Evolutionary conservation across 1,140 invertebrate species (phyloP).

Genomic region (Manduca sexta): DNA sequence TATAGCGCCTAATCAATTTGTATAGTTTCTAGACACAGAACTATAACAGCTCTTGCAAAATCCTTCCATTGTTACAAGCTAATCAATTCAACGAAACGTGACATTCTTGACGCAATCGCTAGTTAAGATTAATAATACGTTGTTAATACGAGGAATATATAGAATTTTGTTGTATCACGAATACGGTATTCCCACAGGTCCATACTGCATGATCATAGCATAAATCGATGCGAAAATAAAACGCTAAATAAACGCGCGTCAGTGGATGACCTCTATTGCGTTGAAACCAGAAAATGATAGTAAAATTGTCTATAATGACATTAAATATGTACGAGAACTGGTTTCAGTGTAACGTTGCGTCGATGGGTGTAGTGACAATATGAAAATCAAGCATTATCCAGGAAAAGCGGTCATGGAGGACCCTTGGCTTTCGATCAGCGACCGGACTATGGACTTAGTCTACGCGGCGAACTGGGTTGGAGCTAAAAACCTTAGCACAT

Average conservation of each 20-base stretch:
- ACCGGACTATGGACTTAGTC: slow-evolving; percentile 80
- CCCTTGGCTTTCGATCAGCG: slow-evolving; percentile 76
- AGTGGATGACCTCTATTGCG: too few relatives aligned
- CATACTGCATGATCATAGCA: background rate
- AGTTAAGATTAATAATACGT: slow-evolving; percentile 3
- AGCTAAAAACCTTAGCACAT: slow-evolving; percentile 64
- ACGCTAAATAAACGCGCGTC: too few relatives aligned
- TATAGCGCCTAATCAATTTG: slow-evolving; percentile 2
- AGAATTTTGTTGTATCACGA: slow-evolving; percentile 3
- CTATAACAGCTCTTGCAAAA: slow-evolving; percentile 14
- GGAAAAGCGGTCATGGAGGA: slow-evolving; percentile 85
- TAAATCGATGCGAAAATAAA: background rate
- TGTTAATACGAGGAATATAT: slow-evolving; percentile 2
- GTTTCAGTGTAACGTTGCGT: slow-evolving; percentile 6
- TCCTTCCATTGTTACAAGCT: slow-evolving; percentile 17
- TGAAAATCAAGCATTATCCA: slow-evolving; percentile 89
- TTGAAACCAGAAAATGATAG: slow-evolving; percentile 20
- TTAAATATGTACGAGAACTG: slow-evolving; percentile 1
- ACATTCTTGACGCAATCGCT: slow-evolving; percentile 12
- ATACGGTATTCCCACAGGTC: background rate
- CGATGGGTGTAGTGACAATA: slow-evolving; percentile 52
- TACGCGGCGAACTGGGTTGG: slow-evolving; percentile 90
- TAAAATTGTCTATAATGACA: slow-evolving; percentile 10
- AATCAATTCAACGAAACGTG: slow-evolving; percentile 17
- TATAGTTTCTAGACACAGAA: slow-evolving; percentile 5